Evolutionary conservation across 2,888 invertebrate species (phyloP).

Genomic region (Cataglyphis altisquamis): DNA sequence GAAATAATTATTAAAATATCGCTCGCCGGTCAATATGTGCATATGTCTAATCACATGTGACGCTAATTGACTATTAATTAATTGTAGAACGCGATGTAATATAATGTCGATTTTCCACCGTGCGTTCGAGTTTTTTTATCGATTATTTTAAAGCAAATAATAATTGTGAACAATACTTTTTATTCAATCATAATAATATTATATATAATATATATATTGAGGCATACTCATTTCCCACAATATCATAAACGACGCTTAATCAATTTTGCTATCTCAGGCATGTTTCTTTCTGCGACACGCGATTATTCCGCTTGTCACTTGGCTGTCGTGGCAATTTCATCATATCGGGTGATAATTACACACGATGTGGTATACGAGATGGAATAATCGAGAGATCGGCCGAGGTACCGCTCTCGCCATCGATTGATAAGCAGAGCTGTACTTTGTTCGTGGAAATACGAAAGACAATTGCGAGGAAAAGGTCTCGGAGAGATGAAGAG

Average conservation of each 20-base stretch:
- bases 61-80: conserved; percentile 5
- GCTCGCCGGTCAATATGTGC: not conserved
- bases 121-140: not conserved
- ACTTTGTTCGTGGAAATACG: conserved; percentile 30
- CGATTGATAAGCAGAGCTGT: conserved; percentile 43
- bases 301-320: conserved; percentile 48
- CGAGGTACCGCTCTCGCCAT: conserved; percentile 27
- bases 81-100: conserved; percentile 4
- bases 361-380: conserved; percentile 30
- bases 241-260: conserved; percentile 23
- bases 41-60: not conserved
- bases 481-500: conserved; percentile 26
- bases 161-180: conserved; percentile 8
- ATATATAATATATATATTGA: not conserved
- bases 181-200: not conserved
- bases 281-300: conserved; percentile 20
- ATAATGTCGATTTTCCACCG: not conserved
- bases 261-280: conserved; percentile 27
- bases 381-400: conserved; percentile 43
- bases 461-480: conserved; percentile 46
- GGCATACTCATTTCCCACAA: not conserved
- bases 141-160: not conserved
- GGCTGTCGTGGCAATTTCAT: conserved; percentile 35
- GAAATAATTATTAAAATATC: not conserved
- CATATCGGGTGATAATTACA: conserved; percentile 51